Conservation (phyloP, 2,888 invertebrate genomes). For the Eledona agricola region DNA sequence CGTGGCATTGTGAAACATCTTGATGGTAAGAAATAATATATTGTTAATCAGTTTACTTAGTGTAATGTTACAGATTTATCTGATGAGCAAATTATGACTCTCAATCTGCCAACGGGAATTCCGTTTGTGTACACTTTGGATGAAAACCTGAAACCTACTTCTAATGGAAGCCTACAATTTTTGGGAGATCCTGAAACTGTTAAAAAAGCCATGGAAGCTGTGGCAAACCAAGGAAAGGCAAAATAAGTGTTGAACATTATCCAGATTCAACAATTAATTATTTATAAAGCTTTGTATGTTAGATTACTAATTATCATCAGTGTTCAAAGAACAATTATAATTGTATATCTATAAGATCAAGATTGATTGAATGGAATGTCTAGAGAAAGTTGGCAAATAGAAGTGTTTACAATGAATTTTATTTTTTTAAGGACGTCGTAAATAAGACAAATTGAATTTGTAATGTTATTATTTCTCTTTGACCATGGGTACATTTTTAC, state of each 20-base stretch:
- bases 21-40: constrained; percentile 44
- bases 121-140: constrained; percentile 83
- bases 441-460: constrained; percentile 4
- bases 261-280: no score
- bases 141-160: constrained; percentile 72
- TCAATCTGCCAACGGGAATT: constrained; percentile 83
- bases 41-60: constrained; percentile 1
- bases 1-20: constrained; percentile 87
- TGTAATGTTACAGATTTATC: constrained; percentile 67
- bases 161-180: constrained; percentile 73
- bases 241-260: constrained; percentile 67
- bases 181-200: constrained; percentile 83
- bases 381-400: no score
- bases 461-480: constrained; percentile 1
- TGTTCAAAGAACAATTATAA: constrained; percentile 8
- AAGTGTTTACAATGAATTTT: no score
- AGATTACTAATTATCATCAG: no score
- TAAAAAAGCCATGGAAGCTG: constrained; percentile 77
- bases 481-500: constrained; percentile 31
- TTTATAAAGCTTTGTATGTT: constrained; percentile 8
- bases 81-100: constrained; percentile 76
- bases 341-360: no score
- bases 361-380: no score
- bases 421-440: background rate
- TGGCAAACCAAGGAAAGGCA: constrained; percentile 81